Evolutionary conservation across 2,113 vertebrate genomes (phyloP), one percentile per base, ranked within the genome.

Genomic region (Terrapene triunguis): DNA sequence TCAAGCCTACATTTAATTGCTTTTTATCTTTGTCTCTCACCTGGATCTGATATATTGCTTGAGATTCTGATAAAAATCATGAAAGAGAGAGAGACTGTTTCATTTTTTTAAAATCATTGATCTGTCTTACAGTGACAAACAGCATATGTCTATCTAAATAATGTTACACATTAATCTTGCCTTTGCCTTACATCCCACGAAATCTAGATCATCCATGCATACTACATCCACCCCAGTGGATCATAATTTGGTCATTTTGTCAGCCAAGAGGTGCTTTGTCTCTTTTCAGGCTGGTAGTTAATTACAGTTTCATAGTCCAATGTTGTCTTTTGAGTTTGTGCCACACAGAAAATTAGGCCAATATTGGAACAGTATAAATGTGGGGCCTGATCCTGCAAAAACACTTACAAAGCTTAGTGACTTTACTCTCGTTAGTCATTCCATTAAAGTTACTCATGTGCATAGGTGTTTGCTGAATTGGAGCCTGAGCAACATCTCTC

Each of bases 101-200:
- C 97, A 13, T 89, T 97, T 97, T 95, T 89, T 8, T 80, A 91
- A 93, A 96, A 57, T 59, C 89, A 90, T 91, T 89, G 83, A 87
- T 97, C 80, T 89, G 62, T 72, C 87, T 94, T 89, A 83, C 1
- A 29, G 84, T 96, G 96, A 97, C 90, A 97, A 97, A 98, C 53
- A 93, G 59, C 59, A 29, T 81, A 74, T 80, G 80, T 89, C 92
- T 57, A 27, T 93, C 51, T 55, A 85, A 94, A 89, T 16, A 11
- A 84, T 93, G 81, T 89, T 86, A 72, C 16, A 81, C 69, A 89
- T 97, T 86, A 35, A n/a, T 98, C 95, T 97, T 81, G 47, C 88
- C 89, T 91, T 82, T 88, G 78, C 54, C 69, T 90, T 85, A 47
- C 38, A n/a, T 80, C 81, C 22, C 78, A 35, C 47, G 74, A 27